These are phyloP conservation scores for Lamellibrachia satsuma DNA, from an alignment of 2,888 invertebrate genomes.

Conservation along the genomic window DNA sequence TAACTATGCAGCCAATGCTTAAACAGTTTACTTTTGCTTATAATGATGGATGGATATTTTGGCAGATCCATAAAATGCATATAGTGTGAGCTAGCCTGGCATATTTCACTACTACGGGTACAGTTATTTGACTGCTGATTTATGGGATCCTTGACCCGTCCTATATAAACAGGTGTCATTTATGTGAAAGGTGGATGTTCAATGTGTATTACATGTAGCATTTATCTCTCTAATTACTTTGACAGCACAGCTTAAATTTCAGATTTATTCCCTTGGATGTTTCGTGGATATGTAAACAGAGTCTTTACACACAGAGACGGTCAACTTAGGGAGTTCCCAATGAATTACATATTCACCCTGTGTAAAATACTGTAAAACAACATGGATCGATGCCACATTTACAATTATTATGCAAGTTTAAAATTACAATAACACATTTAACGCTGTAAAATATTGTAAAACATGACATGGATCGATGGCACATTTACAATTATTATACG, in stretches of 20 bases:
- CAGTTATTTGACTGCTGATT: not conserved
- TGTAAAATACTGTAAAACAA: too few relatives aligned
- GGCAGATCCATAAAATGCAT: not conserved
- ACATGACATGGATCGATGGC: too few relatives aligned
- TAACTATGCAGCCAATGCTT: too few relatives aligned
- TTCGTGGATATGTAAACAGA: slow-evolving; percentile 33
- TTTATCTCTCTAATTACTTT: not conserved
- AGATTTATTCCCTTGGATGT: too few relatives aligned
- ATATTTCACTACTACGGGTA: not conserved
- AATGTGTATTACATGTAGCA: not conserved
- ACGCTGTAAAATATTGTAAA: too few relatives aligned
- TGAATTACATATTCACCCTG: too few relatives aligned
- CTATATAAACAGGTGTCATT: not conserved
- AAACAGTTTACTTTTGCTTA: too few relatives aligned
- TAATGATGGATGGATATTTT: not conserved
- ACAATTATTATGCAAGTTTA: too few relatives aligned
- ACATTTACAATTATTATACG: too few relatives aligned
- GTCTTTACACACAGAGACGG: not conserved
- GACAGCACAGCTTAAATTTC: not conserved
- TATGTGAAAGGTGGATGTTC: not conserved
- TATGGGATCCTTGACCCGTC: not conserved
- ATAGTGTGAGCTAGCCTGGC: not conserved
- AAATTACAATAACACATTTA: too few relatives aligned
- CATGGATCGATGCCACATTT: too few relatives aligned
- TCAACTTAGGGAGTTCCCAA: not conserved